Evolutionary conservation across 1,140 invertebrate genomes (phyloP), one percentile per base, ranked within the genome.

Genomic region (Reticulitermes speratus): DNA sequence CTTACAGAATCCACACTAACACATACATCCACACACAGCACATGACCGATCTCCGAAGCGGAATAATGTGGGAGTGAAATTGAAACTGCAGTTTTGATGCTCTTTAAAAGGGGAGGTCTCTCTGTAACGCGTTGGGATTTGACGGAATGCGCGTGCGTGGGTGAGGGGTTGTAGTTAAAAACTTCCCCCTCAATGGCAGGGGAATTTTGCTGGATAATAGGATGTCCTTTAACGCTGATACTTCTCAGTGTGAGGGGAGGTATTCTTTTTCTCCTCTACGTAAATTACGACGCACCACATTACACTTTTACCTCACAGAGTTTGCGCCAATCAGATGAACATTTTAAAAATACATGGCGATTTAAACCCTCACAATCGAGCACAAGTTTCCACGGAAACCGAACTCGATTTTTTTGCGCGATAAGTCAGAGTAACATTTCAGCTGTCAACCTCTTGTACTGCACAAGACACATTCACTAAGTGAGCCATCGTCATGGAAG

Each of bases 41-140:
- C 52, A 55, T 16, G 52, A 48, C 19, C 52, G 52, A 55, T 5
- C 52, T 55, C 87, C 91, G 91, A 55, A 55, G n/a, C 91, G 91
- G 87, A 90, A 87, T 90, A 92, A 91, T 83, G 91, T 85, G 55
- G 91, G 90, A 65, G 91, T 91, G 85, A 91, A 90, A 85, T 90
- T 90, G 44, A 90, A 88, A 52, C 75, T 45, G 69, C 48, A 81
- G 65, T 75, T 86, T 82, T 82, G 69, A 44, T 86, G 85, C 85
- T 82, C 65, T 69, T 82, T 32, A 69, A 75, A 52, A 82, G 48
- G 75, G 52, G 65, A 75, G 65, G 2, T 75, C 65, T 55, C 65
- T 75, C 65, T n/a, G 7, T 75, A 30, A 30, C 19, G 52, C 14
- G 14, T 55, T 55, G 65, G 25, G 65, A 25, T 75, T 75, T 75